Evolutionary conservation across 2,113 vertebrate genomes (phyloP), one percentile per base, ranked within the genome.

Genomic region (Menidia beryllina): DNA sequence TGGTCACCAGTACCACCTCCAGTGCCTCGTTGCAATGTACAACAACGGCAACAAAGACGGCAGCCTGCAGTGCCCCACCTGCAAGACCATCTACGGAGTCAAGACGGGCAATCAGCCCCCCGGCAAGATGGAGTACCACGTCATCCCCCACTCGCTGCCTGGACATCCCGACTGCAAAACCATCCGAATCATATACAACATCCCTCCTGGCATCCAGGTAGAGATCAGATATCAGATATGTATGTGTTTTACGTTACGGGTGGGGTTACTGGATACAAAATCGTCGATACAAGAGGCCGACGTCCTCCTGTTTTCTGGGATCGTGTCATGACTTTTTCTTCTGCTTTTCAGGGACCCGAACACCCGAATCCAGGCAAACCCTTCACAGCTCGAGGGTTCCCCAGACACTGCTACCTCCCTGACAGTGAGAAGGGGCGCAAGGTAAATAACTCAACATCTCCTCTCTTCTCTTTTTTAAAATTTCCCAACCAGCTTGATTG

Each of bases 61-160:
- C 52, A 99, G 96, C 82, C 89, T 99, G 75, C 97, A 98, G 86
- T 99, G 97, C 69, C 97, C 98, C 17, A 97, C 96, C 57, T 99
- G 98, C 85, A 98, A 99, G 91, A 98, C 96, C 81, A 97, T 99
- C 82, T 99, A 98, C 0, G 98, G 98, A 1, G 96, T 97, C 75
- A 99, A 99, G 91, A 98, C 96, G 0, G 97, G 98, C 56, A 98
- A 97, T 4, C 98, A 99, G 92, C 97, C 97, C 4, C 96, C 97
- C 0, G 98, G 98, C 86, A 99, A 98, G 92, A 99, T 99, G 98
- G 96, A 97, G 67, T 99, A 96, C 88, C 97, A 99, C 59, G 91
- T 98, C 81, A 99, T 99, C 72, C 98, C 98, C 1, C 96, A 98
- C 20, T 96, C 97, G 0, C 90, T 99, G 80, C 98, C 97, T 0